phyloP scores from a whole-genome alignment of 2,888 invertebrate genomes.

The Aporophyla nigra region DNA sequence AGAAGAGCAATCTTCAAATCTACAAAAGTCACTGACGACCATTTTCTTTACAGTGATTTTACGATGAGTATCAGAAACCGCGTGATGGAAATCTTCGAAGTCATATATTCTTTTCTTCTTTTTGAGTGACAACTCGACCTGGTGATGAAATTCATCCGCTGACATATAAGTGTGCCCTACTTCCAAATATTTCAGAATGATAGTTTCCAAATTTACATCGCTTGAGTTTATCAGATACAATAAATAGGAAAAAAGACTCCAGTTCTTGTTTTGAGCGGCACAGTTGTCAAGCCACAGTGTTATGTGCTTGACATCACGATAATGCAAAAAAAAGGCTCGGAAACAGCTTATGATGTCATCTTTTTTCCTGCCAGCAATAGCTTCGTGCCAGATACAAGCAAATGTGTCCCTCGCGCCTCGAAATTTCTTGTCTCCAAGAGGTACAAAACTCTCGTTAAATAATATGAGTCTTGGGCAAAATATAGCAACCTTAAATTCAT shows the following conservation, averaged over 20 bases:
- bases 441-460: constrained; percentile 51
- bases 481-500: constrained; percentile 63
- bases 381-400: constrained; percentile 66
- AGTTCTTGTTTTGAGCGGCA: constrained; percentile 64
- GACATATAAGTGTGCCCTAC: constrained; percentile 71
- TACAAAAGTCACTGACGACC: constrained; percentile 57
- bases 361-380: constrained; percentile 68
- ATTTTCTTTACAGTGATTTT: constrained; percentile 59
- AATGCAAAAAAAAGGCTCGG: constrained; percentile 58
- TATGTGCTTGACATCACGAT: constrained; percentile 59
- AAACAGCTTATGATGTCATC: constrained; percentile 68
- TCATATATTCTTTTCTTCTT: constrained; percentile 55
- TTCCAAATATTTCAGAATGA: constrained; percentile 65
- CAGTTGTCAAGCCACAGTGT: constrained; percentile 62
- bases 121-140: constrained; percentile 68
- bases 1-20: constrained; percentile 64
- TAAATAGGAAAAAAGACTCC: constrained; percentile 62
- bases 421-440: constrained; percentile 36
- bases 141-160: constrained; percentile 72
- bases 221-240: constrained; percentile 53
- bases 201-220: constrained; percentile 55
- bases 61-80: constrained; percentile 59
- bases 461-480: constrained; percentile 56
- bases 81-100: constrained; percentile 55
- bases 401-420: constrained; percentile 14